A percentile compares a stretch with the other conserved stretches of the same genome.
Conservation (phyloP, 30 jellyfish, hydroid and myxozoan genomes). For the Phacellophora camtschatica region DNA sequence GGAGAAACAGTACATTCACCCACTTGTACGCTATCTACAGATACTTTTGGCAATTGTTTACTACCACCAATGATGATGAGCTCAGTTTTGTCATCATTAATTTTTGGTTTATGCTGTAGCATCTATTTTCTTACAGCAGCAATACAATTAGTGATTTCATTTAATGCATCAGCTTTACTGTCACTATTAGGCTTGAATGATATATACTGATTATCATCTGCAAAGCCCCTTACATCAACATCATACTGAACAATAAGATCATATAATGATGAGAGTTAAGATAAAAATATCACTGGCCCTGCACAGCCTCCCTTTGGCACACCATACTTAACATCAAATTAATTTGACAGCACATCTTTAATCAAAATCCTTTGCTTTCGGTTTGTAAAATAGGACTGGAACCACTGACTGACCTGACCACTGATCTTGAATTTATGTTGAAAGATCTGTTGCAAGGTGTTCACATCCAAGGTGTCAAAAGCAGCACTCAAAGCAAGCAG, state of each 20-base stretch:
- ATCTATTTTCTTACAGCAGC: neutral
- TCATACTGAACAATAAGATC: neutral
- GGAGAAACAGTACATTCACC: slow-evolving; percentile 20
- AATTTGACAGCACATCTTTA: neutral
- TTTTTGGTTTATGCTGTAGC: slow-evolving; percentile 1
- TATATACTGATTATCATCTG: slow-evolving; percentile 44
- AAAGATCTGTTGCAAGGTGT: slow-evolving; percentile 3
- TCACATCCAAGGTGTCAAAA: slow-evolving; percentile 24
- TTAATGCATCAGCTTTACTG: neutral
- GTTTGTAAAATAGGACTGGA: slow-evolving; percentile 31
- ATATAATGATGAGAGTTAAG: slow-evolving; percentile 5
- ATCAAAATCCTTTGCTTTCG: slow-evolving; percentile 4
- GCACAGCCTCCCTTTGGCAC: slow-evolving; percentile 16
- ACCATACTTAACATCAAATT: neutral
- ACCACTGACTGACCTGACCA: slow-evolving; percentile 27
- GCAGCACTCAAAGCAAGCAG: slow-evolving; percentile 48
- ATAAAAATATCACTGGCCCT: slow-evolving; percentile 13
- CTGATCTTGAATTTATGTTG: slow-evolving; percentile 1
- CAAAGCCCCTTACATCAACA: neutral
- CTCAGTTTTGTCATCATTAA: slow-evolving; percentile 47
- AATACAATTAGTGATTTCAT: slow-evolving; percentile 6
- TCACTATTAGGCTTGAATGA: neutral
- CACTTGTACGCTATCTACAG: neutral
- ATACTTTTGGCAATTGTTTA: slow-evolving; percentile 9
- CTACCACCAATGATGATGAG: neutral